Evolutionary conservation across 1,140 invertebrate genomes (phyloP).

Genomic region (Epicauta chinensis): DNA sequence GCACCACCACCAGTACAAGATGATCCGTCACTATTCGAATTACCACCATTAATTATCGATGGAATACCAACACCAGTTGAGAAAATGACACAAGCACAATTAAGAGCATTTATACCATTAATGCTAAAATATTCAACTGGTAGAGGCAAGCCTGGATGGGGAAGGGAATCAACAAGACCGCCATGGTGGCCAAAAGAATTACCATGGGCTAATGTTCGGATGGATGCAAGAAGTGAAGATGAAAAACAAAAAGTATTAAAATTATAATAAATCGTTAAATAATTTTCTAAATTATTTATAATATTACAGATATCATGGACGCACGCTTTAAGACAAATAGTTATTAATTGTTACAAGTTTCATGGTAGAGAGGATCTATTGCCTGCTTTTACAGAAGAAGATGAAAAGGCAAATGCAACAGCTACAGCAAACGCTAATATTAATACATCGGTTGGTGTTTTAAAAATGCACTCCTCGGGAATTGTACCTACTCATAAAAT

Average conservation of each 20-base stretch:
- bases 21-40: constrained; percentile 87
- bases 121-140: constrained; percentile 98
- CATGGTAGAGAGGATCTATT: constrained; percentile 93
- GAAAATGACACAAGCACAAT: constrained; percentile 97
- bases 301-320: constrained; percentile 90
- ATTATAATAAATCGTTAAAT: neutral
- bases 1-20: constrained; percentile 88
- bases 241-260: constrained; percentile 89
- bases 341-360: constrained; percentile 98
- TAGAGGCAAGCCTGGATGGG: constrained; percentile 95
- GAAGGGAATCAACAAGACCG: constrained; percentile 87
- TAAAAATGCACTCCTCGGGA: constrained; percentile 55
- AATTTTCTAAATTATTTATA: neutral
- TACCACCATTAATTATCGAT: constrained; percentile 93
- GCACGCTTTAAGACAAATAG: constrained; percentile 93
- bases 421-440: constrained; percentile 45
- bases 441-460: constrained; percentile 54
- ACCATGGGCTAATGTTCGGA: constrained; percentile 96
- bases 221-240: constrained; percentile 93
- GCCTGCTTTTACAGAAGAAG: constrained; percentile 89
- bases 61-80: constrained; percentile 97
- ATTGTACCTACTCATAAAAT: constrained; percentile 45
- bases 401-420: constrained; percentile 62
- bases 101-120: constrained; percentile 92
- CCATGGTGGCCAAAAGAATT: constrained; percentile 97